Percentiles rank a stretch among this genome's conserved stretches.
phyloP scores from a whole-genome alignment of 1,140 invertebrate species.

The Cyclargus thomasi region DNA sequence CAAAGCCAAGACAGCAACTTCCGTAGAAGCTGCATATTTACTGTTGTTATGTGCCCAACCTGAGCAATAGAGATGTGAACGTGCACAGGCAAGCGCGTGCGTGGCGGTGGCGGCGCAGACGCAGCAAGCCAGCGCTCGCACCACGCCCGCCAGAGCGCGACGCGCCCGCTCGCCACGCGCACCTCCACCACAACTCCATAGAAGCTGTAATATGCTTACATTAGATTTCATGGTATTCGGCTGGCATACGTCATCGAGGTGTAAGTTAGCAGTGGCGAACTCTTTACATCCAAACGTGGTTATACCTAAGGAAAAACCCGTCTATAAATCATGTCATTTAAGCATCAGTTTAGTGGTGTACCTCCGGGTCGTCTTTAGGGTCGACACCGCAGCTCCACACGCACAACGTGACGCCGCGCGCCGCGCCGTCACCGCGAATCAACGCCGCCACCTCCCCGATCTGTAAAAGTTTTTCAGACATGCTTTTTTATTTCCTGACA shows the following conservation, averaged over 20 bases:
- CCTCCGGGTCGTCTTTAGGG: slow-evolving; percentile 71
- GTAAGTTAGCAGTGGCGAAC: no score
- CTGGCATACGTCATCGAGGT: no score
- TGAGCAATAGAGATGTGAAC: slow-evolving; percentile 60
- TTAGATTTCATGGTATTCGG: no score
- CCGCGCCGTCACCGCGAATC: slow-evolving; percentile 65
- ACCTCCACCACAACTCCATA: slow-evolving; percentile 61
- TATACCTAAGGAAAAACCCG: no score
- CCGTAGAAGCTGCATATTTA: no score
- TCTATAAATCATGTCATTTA: no score
- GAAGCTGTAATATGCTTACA: slow-evolving; percentile 36
- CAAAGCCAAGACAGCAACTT: no score
- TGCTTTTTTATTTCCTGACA: no score
- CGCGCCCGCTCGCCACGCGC: slow-evolving; percentile 49
- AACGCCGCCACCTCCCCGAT: slow-evolving; percentile 78
- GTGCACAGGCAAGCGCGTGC: slow-evolving; percentile 44
- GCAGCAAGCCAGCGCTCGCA: slow-evolving; percentile 50
- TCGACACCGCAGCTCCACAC: slow-evolving; percentile 75
- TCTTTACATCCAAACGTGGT: no score
- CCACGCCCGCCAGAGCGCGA: slow-evolving; percentile 49
- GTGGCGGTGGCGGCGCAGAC: slow-evolving; percentile 59
- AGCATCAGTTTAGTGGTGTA: no score
- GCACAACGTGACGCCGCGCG: slow-evolving; percentile 59
- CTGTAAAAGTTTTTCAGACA: slow-evolving; percentile 25
- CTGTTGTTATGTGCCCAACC: slow-evolving; percentile 26